Conservation (phyloP, 2,888 invertebrate species). For the Nowickia ferox region DNA sequence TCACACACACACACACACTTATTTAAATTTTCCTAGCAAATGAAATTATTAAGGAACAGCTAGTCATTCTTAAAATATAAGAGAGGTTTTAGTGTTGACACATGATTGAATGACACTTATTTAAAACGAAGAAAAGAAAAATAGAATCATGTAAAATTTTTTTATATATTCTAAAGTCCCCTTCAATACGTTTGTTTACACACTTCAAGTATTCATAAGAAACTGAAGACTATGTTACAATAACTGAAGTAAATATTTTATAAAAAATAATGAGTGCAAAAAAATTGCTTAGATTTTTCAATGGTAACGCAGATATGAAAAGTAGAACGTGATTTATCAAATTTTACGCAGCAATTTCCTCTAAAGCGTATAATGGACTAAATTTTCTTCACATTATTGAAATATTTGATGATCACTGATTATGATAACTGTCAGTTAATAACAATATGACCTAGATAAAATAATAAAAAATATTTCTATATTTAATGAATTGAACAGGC, state of each 20-base stretch:
- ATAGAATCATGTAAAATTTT: neutral
- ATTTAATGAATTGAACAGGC: no score
- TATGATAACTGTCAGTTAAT: neutral
- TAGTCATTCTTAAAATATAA: constrained; percentile 24
- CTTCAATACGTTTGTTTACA: neutral
- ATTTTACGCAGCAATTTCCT: neutral
- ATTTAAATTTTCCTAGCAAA: neutral
- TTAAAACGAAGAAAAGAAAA: constrained; percentile 28
- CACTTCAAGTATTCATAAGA: neutral
- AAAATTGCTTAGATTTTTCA: neutral
- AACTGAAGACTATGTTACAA: neutral
- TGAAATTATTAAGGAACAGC: constrained; percentile 1
- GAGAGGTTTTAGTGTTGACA: constrained; percentile 57
- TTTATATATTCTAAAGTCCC: neutral
- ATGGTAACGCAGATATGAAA: neutral
- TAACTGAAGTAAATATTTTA: constrained; percentile 1
- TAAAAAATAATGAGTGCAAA: neutral
- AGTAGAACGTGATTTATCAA: constrained; percentile 36
- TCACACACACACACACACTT: neutral
- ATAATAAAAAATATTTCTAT: no score
- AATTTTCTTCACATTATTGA: neutral
- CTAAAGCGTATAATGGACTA: neutral
- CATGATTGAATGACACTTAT: constrained; percentile 62
- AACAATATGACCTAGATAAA: neutral
- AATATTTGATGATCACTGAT: neutral